phyloP scores from a whole-genome alignment of 2,888 invertebrate genomes.

The Drosophila vallismaia region DNA sequence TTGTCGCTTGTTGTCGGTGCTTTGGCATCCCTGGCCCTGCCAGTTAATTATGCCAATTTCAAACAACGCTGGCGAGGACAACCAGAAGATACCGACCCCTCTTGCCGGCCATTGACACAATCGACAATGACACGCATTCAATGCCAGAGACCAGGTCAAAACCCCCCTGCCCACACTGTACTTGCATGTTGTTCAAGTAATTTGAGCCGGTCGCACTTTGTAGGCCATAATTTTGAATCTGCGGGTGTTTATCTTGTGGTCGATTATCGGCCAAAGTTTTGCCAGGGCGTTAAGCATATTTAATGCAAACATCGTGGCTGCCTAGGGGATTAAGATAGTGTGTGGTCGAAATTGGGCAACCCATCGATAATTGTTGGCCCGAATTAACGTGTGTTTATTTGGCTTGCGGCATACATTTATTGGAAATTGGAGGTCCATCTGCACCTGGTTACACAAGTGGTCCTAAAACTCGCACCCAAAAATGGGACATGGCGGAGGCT shows the following conservation, averaged over 20 bases:
- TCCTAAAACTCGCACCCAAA: neutral
- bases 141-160: slow-evolving; percentile 10
- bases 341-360: slow-evolving; percentile 11
- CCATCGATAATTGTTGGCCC: slow-evolving; percentile 17
- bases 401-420: neutral
- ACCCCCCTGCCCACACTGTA: neutral
- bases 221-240: slow-evolving; percentile 45
- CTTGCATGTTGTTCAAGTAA: slow-evolving; percentile 35
- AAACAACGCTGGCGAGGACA: slow-evolving; percentile 36
- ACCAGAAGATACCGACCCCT: slow-evolving; percentile 33
- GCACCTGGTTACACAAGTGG: neutral
- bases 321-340: slow-evolving; percentile 22
- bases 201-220: slow-evolving; percentile 36
- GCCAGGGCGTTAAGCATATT: slow-evolving; percentile 28
- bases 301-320: slow-evolving; percentile 36
- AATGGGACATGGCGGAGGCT: neutral
- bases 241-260: slow-evolving; percentile 39
- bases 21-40: slow-evolving; percentile 17
- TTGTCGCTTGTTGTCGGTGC: slow-evolving; percentile 57
- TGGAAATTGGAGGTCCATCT: neutral
- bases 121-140: slow-evolving; percentile 54
- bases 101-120: slow-evolving; percentile 43
- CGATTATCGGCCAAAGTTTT: slow-evolving; percentile 43
- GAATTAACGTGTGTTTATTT: slow-evolving; percentile 2
- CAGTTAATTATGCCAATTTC: slow-evolving; percentile 65